Percentiles rank a stretch among this genome's conserved stretches.
Conservation (phyloP, 2,113 vertebrate species). For the Hemibagrus wyckioides region DNA sequence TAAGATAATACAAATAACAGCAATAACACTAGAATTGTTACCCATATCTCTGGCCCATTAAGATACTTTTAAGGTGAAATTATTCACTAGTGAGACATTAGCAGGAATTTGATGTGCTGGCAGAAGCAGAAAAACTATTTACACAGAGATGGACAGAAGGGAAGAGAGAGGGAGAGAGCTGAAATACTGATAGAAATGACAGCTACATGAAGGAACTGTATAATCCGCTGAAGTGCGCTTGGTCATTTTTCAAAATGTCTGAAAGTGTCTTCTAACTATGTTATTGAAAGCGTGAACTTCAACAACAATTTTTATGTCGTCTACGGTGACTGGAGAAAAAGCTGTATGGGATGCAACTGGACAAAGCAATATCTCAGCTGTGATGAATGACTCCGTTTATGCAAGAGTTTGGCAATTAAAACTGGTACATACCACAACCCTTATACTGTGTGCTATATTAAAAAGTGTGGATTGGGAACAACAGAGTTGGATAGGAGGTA, state of each 20-base stretch:
- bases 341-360: background rate
- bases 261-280: slow-evolving; percentile 3
- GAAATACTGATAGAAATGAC: slow-evolving; percentile 5
- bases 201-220: background rate
- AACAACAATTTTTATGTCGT: background rate
- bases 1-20: background rate
- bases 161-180: background rate
- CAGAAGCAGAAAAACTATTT: background rate
- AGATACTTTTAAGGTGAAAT: background rate
- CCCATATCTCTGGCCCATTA: background rate
- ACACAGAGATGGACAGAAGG: background rate
- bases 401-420: background rate
- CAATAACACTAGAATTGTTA: background rate
- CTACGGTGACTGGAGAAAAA: background rate
- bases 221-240: background rate
- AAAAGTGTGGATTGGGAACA: background rate
- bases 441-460: background rate
- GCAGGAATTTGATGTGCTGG: background rate
- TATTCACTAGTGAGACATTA: background rate
- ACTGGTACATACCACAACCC: background rate
- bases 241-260: slow-evolving; percentile 36
- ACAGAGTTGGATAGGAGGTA: background rate
- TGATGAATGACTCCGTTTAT: slow-evolving; percentile 5
- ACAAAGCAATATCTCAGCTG: background rate
- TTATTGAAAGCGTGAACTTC: background rate